Evolutionary conservation across 2,888 invertebrate species (phyloP).

Genomic region (Drosophila mettleri): DNA sequence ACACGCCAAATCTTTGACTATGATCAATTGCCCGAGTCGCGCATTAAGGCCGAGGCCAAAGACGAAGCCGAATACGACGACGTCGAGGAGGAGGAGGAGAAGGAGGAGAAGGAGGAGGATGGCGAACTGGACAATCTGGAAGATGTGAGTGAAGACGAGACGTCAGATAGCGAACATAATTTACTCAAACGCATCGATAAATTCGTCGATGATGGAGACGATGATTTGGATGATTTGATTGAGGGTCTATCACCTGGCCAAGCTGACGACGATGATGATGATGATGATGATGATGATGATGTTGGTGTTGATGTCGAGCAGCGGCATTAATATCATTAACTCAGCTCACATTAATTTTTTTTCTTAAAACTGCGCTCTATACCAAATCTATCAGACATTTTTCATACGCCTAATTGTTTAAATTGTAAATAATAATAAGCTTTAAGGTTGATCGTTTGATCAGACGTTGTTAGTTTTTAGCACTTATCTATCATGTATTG

Average conservation of each 20-base stretch:
- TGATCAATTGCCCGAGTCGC: conserved; percentile 83
- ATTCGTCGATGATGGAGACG: conserved; percentile 73
- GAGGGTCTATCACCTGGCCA: conserved; percentile 52
- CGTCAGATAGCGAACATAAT: conserved; percentile 59
- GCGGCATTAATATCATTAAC: conserved; percentile 42
- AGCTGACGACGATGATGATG: conserved; percentile 34
- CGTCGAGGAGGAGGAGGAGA: conserved; percentile 50
- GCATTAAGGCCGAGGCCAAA: conserved; percentile 56
- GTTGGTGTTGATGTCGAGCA: conserved; percentile 4
- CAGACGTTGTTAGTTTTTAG: conserved; percentile 53
- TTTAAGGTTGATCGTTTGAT: conserved; percentile 46
- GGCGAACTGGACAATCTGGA: conserved; percentile 34
- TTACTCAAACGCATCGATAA: conserved; percentile 78
- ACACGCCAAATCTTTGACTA: conserved; percentile 84
- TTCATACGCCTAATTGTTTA: conserved; percentile 54
- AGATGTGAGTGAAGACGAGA: conserved; percentile 34
- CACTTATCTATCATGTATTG: conserved; percentile 25
- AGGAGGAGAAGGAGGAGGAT: conserved; percentile 31
- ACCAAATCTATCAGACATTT: conserved; percentile 83
- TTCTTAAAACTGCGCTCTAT: conserved; percentile 80
- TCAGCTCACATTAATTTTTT: conserved; percentile 50
- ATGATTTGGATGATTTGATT: conserved; percentile 66
- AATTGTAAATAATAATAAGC: conserved; percentile 71
- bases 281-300: conserved; percentile 41
- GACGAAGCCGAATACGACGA: conserved; percentile 54